These are phyloP conservation scores for Trissonchulus latispiculum DNA, from an alignment of 2,888 invertebrate species.

Conservation along the genomic window DNA sequence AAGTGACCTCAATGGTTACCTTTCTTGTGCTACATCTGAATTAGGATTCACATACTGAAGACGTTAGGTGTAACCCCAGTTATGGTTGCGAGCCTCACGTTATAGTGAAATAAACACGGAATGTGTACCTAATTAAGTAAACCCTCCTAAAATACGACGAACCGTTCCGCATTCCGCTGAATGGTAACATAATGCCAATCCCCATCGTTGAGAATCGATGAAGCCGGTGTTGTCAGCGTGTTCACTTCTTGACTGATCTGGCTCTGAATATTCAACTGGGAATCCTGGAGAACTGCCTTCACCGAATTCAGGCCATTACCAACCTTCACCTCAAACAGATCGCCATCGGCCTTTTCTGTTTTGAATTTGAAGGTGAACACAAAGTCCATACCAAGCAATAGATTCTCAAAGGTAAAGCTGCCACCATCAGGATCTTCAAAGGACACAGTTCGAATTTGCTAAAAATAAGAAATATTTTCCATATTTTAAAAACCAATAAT, in stretches of 20 bases:
- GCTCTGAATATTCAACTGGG: neutral
- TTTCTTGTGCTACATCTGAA: too few species aligned
- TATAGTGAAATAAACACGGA: too few species aligned
- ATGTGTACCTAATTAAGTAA: too few species aligned
- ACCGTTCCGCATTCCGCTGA: conserved; percentile 58
- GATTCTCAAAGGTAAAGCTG: conserved; percentile 54
- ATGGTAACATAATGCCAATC: conserved; percentile 89
- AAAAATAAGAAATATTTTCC: conserved; percentile 30
- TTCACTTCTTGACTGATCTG: neutral
- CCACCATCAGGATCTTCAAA: conserved; percentile 56
- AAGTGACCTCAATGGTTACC: too few species aligned
- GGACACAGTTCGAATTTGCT: conserved; percentile 66
- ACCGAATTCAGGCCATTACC: neutral
- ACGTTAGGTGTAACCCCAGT: too few species aligned
- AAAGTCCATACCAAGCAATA: conserved; percentile 51
- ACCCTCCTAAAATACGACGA: neutral
- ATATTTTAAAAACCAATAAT: conserved; percentile 10
- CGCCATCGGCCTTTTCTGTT: conserved; percentile 63
- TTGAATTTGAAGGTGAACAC: conserved; percentile 79
- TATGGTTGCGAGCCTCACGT: too few species aligned
- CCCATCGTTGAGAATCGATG: conserved; percentile 54
- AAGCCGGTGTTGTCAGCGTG: neutral
- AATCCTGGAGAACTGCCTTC: neutral
- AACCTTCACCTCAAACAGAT: conserved; percentile 59
- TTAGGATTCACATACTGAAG: too few species aligned